phyloP scores from a whole-genome alignment of 2,113 vertebrate species.

The Cromileptes altivelis region DNA sequence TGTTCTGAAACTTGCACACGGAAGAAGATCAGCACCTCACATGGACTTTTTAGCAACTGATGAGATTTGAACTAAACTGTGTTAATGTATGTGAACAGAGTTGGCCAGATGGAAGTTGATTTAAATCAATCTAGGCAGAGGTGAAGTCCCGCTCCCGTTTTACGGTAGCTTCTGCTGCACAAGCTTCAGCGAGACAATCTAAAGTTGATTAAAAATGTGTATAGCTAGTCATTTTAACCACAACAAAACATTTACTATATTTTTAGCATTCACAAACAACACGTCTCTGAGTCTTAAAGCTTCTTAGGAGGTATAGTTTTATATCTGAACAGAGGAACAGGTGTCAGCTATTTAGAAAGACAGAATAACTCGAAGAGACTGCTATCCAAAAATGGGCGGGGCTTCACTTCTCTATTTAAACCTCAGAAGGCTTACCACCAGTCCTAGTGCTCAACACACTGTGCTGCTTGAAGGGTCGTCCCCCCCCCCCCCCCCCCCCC shows the following conservation, averaged over 20 bases:
- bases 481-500: neutral
- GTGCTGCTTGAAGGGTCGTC: slow-evolving; percentile 85
- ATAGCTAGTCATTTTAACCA: neutral
- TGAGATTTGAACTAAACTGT: slow-evolving; percentile 34
- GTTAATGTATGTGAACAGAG: slow-evolving; percentile 64
- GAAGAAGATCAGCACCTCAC: slow-evolving; percentile 1
- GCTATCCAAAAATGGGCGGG: slow-evolving; percentile 15
- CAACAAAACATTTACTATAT: neutral
- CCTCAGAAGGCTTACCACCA: slow-evolving; percentile 27
- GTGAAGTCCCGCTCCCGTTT: neutral
- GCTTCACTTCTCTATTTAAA: slow-evolving; percentile 20
- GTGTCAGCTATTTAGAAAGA: neutral
- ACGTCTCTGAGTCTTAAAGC: neutral
- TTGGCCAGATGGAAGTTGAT: slow-evolving; percentile 54
- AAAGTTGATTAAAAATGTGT: neutral
- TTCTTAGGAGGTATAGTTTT: neutral
- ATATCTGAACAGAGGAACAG: neutral
- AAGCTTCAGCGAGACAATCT: neutral
- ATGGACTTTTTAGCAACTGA: slow-evolving; percentile 16
- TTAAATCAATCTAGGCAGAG: slow-evolving; percentile 26
- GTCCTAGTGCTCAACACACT: slow-evolving; percentile 39
- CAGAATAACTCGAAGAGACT: neutral
- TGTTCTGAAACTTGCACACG: slow-evolving; percentile 3
- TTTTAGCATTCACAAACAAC: neutral
- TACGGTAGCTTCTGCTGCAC: neutral